A percentile compares a stretch with the other conserved stretches of the same genome.
Evolutionary conservation across 1,140 invertebrate species (phyloP).

Genomic region (Scaptomyza pallida): DNA sequence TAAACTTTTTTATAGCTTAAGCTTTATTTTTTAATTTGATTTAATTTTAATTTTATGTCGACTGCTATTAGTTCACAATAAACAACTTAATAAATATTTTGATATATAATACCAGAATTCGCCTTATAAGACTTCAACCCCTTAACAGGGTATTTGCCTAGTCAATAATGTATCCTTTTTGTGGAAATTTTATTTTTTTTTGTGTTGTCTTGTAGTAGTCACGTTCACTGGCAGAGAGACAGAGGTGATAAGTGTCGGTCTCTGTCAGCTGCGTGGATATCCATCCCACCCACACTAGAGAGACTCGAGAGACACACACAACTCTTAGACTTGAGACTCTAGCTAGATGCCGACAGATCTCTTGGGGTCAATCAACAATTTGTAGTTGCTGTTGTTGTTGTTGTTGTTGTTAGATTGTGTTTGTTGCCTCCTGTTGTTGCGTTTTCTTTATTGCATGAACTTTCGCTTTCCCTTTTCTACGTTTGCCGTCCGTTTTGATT

Average conservation of each 20-base stretch:
- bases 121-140: no score
- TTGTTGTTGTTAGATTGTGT: slow-evolving; percentile 22
- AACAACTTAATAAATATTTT: no score
- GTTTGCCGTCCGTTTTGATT: slow-evolving; percentile 49
- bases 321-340: slow-evolving; percentile 1
- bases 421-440: slow-evolving; percentile 54
- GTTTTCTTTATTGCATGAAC: slow-evolving; percentile 58
- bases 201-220: slow-evolving; percentile 31
- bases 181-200: no score
- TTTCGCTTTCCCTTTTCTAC: slow-evolving; percentile 73
- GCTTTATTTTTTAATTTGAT: no score
- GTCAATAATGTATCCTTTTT: not conserved
- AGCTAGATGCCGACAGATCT: slow-evolving; percentile 34
- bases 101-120: not conserved
- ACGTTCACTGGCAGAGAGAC: slow-evolving; percentile 48
- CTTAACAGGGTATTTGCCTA: slow-evolving; percentile 9
- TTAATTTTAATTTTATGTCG: no score
- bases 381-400: slow-evolving; percentile 43
- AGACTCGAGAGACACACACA: not conserved
- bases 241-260: slow-evolving; percentile 65
- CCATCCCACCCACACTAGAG: slow-evolving; percentile 45
- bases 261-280: slow-evolving; percentile 37
- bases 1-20: no score
- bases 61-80: no score
- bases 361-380: slow-evolving; percentile 64